phyloP scores from a whole-genome alignment of 1,140 invertebrate species.

The Atopsyche davidsoni region DNA sequence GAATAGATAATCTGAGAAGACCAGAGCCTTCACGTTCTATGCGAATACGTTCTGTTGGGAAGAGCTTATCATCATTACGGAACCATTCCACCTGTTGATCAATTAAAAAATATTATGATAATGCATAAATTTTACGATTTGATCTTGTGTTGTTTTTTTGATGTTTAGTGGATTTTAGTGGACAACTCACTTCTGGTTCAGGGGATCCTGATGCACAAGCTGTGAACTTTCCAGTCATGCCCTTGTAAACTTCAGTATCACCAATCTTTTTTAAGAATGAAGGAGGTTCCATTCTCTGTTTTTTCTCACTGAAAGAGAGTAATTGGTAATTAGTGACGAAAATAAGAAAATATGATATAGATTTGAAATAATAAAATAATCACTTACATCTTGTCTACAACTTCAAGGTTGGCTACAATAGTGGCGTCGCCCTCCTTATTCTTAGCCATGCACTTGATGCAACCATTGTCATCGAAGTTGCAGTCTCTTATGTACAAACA shows the following conservation, averaged over 20 bases:
- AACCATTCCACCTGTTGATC: constrained; percentile 49
- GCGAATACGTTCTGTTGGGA: constrained; percentile 70
- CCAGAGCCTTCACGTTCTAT: constrained; percentile 78
- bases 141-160: neutral
- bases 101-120: constrained; percentile 1
- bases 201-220: constrained; percentile 80
- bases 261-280: constrained; percentile 85
- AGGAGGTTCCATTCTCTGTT: constrained; percentile 72
- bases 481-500: constrained; percentile 70
- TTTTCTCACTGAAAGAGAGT: constrained; percentile 55
- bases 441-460: constrained; percentile 69
- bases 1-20: constrained; percentile 69
- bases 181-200: constrained; percentile 62
- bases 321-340: constrained; percentile 4
- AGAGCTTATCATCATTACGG: constrained; percentile 71
- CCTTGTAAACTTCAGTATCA: constrained; percentile 79
- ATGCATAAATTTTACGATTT: constrained; percentile 1
- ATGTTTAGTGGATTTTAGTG: neutral
- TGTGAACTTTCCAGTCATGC: constrained; percentile 87
- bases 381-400: constrained; percentile 78
- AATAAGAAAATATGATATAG: constrained; percentile 16
- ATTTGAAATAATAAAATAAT: constrained; percentile 13
- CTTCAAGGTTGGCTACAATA: constrained; percentile 65
- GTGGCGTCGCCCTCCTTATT: constrained; percentile 76
- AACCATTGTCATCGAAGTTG: constrained; percentile 59